Conservation (phyloP, 2,113 vertebrate species). For the Microcebus ravelobensis region DNA sequence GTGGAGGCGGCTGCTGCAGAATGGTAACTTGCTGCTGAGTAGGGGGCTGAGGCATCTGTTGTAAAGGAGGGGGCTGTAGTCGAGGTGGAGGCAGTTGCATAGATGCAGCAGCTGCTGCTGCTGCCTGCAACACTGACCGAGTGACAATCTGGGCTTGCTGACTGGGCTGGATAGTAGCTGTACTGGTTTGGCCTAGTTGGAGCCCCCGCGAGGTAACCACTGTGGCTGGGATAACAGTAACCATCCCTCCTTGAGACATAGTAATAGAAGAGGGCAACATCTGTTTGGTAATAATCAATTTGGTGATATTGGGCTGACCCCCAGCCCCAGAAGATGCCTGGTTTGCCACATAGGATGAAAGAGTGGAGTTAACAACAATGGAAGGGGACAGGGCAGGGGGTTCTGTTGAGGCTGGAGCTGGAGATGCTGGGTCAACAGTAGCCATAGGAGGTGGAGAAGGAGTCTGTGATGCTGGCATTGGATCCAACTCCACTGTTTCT, state of each 20-base stretch:
- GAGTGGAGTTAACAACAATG: constrained; percentile 73
- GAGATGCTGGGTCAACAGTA: constrained; percentile 74
- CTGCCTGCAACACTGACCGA: constrained; percentile 82
- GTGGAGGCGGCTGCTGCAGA: constrained; percentile 84
- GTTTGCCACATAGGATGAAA: constrained; percentile 78
- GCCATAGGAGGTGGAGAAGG: constrained; percentile 73
- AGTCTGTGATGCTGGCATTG: constrained; percentile 81
- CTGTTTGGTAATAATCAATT: constrained; percentile 93
- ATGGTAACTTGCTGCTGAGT: constrained; percentile 91
- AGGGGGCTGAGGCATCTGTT: constrained; percentile 89
- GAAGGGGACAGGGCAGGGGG: constrained; percentile 74
- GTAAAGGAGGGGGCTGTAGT: constrained; percentile 85
- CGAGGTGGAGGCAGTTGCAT: constrained; percentile 80
- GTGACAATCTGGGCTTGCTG: constrained; percentile 83
- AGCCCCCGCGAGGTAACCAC: constrained; percentile 83
- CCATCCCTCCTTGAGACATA: constrained; percentile 84
- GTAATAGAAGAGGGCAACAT: constrained; percentile 86
- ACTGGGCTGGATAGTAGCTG: constrained; percentile 76
- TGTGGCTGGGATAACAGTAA: constrained; percentile 88
- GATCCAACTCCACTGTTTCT: constrained; percentile 82
- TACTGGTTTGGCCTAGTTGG: constrained; percentile 80
- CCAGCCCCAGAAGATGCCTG: constrained; percentile 78
- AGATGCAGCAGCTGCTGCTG: constrained; percentile 80
- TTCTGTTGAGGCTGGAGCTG: constrained; percentile 78
- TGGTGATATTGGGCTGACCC: constrained; percentile 87